Conservation (phyloP, 2,888 invertebrate species). For the Rugalucina vietnamica region DNA sequence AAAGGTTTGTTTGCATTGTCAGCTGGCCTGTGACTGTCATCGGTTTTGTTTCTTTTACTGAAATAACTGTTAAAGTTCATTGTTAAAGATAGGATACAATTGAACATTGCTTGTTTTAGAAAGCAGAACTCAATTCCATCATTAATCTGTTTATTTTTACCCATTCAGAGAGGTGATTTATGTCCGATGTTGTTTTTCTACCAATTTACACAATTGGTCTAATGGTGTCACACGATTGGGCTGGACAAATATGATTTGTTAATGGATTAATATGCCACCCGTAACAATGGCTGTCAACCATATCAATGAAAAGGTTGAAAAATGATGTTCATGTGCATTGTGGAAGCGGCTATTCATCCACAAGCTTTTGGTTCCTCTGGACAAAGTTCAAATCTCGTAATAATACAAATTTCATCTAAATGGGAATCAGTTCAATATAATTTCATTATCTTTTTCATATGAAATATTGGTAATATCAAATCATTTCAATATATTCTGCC, state of each 20-base stretch:
- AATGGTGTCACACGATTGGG: neutral
- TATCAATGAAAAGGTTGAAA: neutral
- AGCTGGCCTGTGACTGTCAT: neutral
- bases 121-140: conserved; percentile 11
- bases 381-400: neutral
- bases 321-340: neutral
- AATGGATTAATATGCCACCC: conserved; percentile 3
- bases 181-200: neutral
- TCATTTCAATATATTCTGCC: neutral
- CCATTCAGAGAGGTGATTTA: neutral
- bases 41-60: neutral
- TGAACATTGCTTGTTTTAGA: conserved; percentile 1
- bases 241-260: neutral
- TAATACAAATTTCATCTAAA: neutral
- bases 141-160: neutral
- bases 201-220: neutral
- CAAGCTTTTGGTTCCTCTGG: neutral
- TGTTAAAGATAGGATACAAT: neutral
- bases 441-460: neutral
- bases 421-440: neutral
- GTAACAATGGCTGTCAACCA: neutral
- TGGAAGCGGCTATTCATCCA: neutral
- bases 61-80: neutral
- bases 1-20: neutral
- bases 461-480: conserved; percentile 3